These are phyloP conservation scores for Hyposmocoma kahamanoa DNA, from an alignment of 1,140 invertebrate species.

Conservation along the genomic window DNA sequence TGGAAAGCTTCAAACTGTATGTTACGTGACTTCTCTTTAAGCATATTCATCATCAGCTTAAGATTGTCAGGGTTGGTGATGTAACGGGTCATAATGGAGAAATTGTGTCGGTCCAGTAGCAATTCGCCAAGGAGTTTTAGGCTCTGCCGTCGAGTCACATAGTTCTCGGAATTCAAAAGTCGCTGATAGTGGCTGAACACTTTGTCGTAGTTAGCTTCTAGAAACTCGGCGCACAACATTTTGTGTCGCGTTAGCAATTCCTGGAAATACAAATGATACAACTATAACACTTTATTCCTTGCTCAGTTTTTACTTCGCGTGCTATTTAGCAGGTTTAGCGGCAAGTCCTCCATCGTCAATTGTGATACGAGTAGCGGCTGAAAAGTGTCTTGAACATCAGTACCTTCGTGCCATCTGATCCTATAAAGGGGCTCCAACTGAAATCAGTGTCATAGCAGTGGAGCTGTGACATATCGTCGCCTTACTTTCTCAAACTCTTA, in stretches of 20 bases:
- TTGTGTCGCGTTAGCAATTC: slow-evolving; percentile 99
- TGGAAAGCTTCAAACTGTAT: slow-evolving; percentile 99
- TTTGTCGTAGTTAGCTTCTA: slow-evolving; percentile 99
- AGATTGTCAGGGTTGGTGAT: slow-evolving; percentile 99
- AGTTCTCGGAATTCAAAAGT: slow-evolving; percentile 98
- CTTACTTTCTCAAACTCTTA: too few species aligned
- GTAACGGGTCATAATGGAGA: slow-evolving; percentile 98
- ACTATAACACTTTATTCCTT: too few species aligned
- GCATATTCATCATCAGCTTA: slow-evolving; percentile 99
- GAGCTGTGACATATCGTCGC: too few species aligned
- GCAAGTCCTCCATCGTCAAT: too few species aligned
- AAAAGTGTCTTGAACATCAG: too few species aligned
- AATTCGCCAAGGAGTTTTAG: slow-evolving; percentile 98
- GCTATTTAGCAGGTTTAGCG: too few species aligned
- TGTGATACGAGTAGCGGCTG: too few species aligned
- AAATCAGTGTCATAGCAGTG: too few species aligned
- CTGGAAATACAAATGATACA: slow-evolving; percentile 76
- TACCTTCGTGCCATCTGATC: too few species aligned
- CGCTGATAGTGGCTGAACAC: slow-evolving; percentile 98
- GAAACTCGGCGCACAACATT: slow-evolving; percentile 97
- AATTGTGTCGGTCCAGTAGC: slow-evolving; percentile 98
- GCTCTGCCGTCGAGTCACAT: slow-evolving; percentile 97
- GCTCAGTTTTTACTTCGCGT: too few species aligned
- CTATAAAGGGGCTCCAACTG: too few species aligned
- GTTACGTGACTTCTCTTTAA: slow-evolving; percentile 98